Conservation (phyloP, 1,140 invertebrate genomes). For the Zaprionus capensis region DNA sequence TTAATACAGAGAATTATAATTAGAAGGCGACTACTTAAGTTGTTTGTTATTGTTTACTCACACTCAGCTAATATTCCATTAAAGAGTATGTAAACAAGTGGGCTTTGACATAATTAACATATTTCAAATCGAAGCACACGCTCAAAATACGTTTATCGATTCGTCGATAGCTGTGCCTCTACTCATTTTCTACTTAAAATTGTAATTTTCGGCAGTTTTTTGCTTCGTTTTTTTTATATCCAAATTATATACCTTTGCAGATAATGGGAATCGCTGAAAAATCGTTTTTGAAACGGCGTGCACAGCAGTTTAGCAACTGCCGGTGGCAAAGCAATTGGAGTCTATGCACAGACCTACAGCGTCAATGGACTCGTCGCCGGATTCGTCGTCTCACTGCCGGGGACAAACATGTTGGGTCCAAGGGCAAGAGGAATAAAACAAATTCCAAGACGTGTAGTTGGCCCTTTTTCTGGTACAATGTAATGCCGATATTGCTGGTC, state of each 20-base stretch:
- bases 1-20: not conserved
- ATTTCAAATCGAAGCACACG: not conserved
- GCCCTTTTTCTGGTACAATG: conserved; percentile 16
- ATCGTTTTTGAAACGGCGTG: conserved; percentile 15
- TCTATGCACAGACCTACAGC: conserved; percentile 36
- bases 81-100: not conserved
- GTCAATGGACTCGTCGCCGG: conserved; percentile 36
- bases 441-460: not conserved
- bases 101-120: not conserved
- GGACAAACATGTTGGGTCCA: not conserved
- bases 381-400: conserved; percentile 27
- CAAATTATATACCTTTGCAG: conserved; percentile 5
- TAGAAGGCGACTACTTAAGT: not conserved
- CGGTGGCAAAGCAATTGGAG: conserved; percentile 22
- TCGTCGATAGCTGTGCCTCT: not conserved
- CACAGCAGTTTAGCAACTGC: conserved; percentile 7
- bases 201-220: conserved; percentile 17
- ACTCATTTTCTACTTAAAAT: conserved; percentile 12
- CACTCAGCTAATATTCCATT: not conserved
- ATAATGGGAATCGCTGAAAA: conserved; percentile 37
- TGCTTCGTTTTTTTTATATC: not conserved
- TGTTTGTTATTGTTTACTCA: not conserved
- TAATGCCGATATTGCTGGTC: conserved; percentile 17
- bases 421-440: not conserved
- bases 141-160: not conserved